These are phyloP conservation scores for Ephestia elutella DNA, from an alignment of 1,140 invertebrate genomes.

Conservation along the genomic window DNA sequence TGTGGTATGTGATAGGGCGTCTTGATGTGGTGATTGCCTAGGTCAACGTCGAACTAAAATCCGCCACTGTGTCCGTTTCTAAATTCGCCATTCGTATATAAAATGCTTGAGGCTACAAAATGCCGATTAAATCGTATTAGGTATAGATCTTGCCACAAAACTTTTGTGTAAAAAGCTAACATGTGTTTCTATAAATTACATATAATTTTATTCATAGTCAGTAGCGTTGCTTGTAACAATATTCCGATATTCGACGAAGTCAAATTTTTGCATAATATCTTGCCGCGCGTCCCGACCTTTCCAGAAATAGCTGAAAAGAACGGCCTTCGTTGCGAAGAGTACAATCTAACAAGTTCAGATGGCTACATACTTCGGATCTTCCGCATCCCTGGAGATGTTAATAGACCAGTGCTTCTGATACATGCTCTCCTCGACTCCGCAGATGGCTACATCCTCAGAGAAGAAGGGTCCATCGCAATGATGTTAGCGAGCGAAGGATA, in stretches of 20 bases:
- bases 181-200: not conserved
- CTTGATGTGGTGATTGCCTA: too few species aligned
- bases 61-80: too few species aligned
- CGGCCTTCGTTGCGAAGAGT: not conserved
- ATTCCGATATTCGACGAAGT: not conserved
- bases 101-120: too few species aligned
- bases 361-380: conserved; percentile 19
- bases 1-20: too few species aligned
- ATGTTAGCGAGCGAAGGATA: conserved; percentile 72
- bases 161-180: too few species aligned
- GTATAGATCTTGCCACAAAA: too few species aligned
- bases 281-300: not conserved
- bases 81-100: too few species aligned
- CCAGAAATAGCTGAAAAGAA: conserved; percentile 11
- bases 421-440: conserved; percentile 79
- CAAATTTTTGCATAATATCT: not conserved
- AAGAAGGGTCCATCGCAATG: conserved; percentile 76
- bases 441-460: conserved; percentile 77
- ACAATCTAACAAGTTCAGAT: conserved; percentile 14
- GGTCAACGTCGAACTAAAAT: too few species aligned
- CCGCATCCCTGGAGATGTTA: conserved; percentile 8
- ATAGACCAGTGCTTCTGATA: conserved; percentile 73
- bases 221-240: not conserved
- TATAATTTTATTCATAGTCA: not conserved
- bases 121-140: too few species aligned